Evolutionary conservation across 2,797 vertebrate species (phyloP).

Genomic region (Oreochromis grahami): DNA sequence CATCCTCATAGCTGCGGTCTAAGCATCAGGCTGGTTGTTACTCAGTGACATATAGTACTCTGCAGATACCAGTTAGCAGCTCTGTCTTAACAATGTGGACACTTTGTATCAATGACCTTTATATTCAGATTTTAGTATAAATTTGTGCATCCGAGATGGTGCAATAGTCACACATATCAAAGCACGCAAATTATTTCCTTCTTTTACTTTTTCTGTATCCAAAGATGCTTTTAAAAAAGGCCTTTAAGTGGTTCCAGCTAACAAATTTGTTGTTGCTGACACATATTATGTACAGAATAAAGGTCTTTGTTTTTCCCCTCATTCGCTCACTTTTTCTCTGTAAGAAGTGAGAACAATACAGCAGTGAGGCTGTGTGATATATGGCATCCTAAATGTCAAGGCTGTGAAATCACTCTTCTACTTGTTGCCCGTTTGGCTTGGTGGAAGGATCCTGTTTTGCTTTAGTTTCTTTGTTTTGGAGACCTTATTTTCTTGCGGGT

Average conservation of each 20-base stretch:
- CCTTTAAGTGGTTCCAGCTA: conserved; percentile 45
- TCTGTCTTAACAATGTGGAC: neutral
- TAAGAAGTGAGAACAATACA: conserved; percentile 47
- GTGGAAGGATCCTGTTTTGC: conserved; percentile 62
- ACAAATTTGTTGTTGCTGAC: conserved; percentile 51
- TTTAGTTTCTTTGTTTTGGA: conserved; percentile 47
- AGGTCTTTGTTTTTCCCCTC: conserved; percentile 37
- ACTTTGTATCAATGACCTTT: neutral
- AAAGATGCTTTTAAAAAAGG: conserved; percentile 20
- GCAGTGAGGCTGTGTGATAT: conserved; percentile 54
- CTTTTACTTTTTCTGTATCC: neutral
- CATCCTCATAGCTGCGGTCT: conserved; percentile 1
- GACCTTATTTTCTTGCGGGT: conserved; percentile 7
- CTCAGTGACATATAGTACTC: neutral
- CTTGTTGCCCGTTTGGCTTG: conserved; percentile 48
- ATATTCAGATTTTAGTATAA: neutral
- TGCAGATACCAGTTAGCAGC: neutral
- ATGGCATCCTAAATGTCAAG: conserved; percentile 66
- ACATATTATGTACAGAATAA: conserved; percentile 48
- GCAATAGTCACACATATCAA: neutral
- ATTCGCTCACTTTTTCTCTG: conserved; percentile 7
- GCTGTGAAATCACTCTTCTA: conserved; percentile 57
- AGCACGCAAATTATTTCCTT: neutral
- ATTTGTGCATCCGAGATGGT: neutral
- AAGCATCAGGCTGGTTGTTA: neutral